phyloP scores from a whole-genome alignment of 2,797 vertebrate genomes.

The Distichodus sexfasciatus region DNA sequence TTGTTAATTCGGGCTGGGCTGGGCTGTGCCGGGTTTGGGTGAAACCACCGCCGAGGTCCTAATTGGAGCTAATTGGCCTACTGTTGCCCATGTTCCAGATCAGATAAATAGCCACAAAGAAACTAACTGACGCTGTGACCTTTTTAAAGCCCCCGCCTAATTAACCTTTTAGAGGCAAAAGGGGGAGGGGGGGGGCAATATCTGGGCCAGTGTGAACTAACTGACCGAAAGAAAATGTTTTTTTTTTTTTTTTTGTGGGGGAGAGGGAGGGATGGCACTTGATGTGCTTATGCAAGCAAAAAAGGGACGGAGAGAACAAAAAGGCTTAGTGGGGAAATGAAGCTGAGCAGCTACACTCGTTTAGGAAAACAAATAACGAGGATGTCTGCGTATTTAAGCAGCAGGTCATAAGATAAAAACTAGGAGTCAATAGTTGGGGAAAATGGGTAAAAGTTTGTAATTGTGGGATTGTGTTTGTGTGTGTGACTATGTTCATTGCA shows the following conservation, averaged over 20 bases:
- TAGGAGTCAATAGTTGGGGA: no score
- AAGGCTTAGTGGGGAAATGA: no score
- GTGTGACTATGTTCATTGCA: no score
- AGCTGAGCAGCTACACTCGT: no score
- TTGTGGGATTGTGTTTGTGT: no score
- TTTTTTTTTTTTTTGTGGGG: no score
- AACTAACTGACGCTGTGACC: constrained; percentile 71
- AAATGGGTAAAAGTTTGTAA: no score
- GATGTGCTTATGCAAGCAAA: no score
- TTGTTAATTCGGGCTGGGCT: constrained; percentile 62
- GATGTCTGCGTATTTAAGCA: neutral
- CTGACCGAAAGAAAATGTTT: constrained; percentile 40
- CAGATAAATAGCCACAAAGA: constrained; percentile 74
- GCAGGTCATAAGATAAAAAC: neutral
- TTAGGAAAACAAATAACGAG: neutral
- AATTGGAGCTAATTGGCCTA: constrained; percentile 78
- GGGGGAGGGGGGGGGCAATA: constrained; percentile 63
- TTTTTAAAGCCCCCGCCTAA: constrained; percentile 72
- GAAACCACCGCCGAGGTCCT: constrained; percentile 57
- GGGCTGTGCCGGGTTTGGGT: no score
- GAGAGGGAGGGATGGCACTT: no score
- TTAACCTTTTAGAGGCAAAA: constrained; percentile 72
- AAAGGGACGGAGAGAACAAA: no score
- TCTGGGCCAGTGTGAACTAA: constrained; percentile 53
- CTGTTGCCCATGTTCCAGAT: constrained; percentile 67